Percentiles rank a stretch among this genome's conserved stretches.
phyloP scores from a whole-genome alignment of 2,888 invertebrate genomes.

The Helicoverpa assulta region DNA sequence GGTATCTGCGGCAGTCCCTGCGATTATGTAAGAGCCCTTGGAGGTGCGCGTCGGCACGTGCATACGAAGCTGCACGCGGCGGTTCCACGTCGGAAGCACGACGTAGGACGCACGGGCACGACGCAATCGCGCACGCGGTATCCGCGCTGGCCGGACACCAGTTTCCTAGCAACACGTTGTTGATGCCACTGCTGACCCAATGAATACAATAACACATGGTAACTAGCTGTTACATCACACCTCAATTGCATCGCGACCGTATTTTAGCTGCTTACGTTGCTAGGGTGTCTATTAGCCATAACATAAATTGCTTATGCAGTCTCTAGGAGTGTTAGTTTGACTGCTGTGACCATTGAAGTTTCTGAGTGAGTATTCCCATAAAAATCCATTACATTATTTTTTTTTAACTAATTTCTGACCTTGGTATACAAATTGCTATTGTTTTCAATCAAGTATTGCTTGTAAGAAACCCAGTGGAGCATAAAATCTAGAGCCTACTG shows the following conservation, averaged over 20 bases:
- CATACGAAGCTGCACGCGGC: constrained; percentile 81
- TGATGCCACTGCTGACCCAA: constrained; percentile 87
- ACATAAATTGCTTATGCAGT: constrained; percentile 68
- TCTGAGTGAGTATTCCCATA: constrained; percentile 65
- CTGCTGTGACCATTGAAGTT: constrained; percentile 49
- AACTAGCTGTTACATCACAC: constrained; percentile 86
- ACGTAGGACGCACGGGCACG: constrained; percentile 73
- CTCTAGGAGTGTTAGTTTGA: constrained; percentile 42
- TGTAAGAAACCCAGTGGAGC: constrained; percentile 23
- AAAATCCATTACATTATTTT: constrained; percentile 18
- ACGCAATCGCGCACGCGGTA: constrained; percentile 76
- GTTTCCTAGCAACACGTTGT: constrained; percentile 90
- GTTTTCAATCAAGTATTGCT: constrained; percentile 29
- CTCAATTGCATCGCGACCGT: constrained; percentile 70
- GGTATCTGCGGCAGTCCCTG: constrained; percentile 74
- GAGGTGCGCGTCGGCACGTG: constrained; percentile 79
- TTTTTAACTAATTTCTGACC: constrained; percentile 36
- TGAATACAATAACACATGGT: constrained; percentile 88
- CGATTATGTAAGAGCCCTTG: constrained; percentile 86
- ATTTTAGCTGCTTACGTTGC: constrained; percentile 78
- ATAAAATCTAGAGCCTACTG: constrained; percentile 46
- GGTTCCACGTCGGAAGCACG: constrained; percentile 84
- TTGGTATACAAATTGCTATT: constrained; percentile 34
- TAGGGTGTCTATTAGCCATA: constrained; percentile 76
- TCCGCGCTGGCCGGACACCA: constrained; percentile 75